A percentile compares a stretch with the other conserved stretches of the same genome.
These are phyloP conservation scores for Premnoplex brunnescens DNA, from an alignment of 2,797 vertebrate genomes.

Conservation along the genomic window DNA sequence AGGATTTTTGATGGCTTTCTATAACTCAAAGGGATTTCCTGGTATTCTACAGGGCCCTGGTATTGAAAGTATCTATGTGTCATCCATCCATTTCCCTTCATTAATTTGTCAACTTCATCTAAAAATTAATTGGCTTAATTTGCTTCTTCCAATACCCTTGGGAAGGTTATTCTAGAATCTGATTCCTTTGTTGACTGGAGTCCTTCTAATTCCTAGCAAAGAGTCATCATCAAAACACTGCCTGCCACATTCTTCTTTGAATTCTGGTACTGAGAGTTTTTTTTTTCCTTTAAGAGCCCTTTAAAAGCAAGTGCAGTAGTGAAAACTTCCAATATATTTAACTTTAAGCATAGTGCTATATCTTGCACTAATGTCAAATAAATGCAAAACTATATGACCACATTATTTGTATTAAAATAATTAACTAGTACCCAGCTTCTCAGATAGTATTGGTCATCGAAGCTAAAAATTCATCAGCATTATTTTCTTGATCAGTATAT, in stretches of 20 bases:
- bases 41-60: not conserved
- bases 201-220: not conserved
- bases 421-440: not conserved
- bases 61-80: not conserved
- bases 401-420: not conserved
- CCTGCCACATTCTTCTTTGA: not conserved
- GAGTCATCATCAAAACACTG: not conserved
- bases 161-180: conserved; percentile 3
- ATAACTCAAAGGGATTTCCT: not conserved
- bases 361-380: not conserved
- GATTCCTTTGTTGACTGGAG: not conserved
- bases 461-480: not conserved
- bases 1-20: not conserved
- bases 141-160: not conserved
- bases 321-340: not conserved
- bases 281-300: not conserved
- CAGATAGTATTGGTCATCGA: not conserved
- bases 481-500: not conserved
- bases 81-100: not conserved
- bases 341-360: not conserved
- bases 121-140: not conserved
- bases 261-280: not conserved
- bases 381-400: not conserved
- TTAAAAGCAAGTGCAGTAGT: not conserved
- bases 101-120: not conserved